Conservation (phyloP, 2,113 vertebrate species). For the Lasiurus borealis region DNA sequence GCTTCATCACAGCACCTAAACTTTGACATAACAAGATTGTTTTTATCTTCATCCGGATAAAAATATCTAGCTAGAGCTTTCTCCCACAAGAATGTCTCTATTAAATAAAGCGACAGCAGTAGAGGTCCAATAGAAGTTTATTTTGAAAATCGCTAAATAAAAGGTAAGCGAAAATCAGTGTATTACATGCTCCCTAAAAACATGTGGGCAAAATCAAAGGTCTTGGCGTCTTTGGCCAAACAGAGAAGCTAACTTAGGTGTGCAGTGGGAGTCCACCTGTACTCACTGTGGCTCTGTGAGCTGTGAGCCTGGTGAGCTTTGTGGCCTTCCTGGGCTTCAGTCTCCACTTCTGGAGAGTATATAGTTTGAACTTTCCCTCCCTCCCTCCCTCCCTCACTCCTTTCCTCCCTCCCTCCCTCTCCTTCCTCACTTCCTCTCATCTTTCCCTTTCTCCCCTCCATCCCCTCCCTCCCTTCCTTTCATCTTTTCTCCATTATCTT, state of each 20-base stretch:
- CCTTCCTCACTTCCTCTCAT: too few relatives aligned
- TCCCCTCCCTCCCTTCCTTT: background rate
- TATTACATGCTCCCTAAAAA: background rate
- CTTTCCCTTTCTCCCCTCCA: background rate
- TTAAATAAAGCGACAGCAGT: background rate
- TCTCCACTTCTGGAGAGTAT: background rate
- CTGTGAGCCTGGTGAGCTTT: background rate
- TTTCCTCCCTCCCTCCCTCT: background rate
- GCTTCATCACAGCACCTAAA: background rate
- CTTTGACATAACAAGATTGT: background rate
- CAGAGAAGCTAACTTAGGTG: background rate
- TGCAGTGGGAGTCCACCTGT: background rate
- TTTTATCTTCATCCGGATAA: constrained; percentile 7
- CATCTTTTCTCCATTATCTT: background rate
- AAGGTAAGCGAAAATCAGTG: background rate
- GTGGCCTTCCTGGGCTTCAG: background rate
- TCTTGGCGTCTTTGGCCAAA: background rate
- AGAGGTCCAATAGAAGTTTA: background rate
- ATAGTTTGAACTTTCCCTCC: background rate
- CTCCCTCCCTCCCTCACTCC: background rate
- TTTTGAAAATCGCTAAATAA: constrained; percentile 27
- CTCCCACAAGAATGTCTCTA: background rate
- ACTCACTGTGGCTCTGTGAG: background rate
- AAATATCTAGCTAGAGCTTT: background rate
- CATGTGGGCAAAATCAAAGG: background rate